phyloP scores from a whole-genome alignment of 2,888 invertebrate species.

The Thelaira solivaga region DNA sequence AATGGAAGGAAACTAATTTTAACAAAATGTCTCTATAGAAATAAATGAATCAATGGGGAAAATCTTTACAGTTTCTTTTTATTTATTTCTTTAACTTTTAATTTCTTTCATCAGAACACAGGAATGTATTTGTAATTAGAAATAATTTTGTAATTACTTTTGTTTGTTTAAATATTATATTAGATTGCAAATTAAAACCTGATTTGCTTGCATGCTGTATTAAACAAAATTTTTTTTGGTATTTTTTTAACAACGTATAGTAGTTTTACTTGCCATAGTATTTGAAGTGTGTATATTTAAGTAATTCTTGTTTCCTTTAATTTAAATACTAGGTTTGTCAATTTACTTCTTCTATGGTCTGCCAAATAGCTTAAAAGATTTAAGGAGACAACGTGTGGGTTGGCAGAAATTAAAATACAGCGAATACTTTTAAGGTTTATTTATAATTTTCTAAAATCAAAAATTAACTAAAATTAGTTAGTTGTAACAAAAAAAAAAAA shows the following conservation, averaged over 20 bases:
- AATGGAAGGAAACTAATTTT: too few relatives aligned
- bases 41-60: too few relatives aligned
- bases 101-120: too few relatives aligned
- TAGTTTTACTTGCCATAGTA: too few relatives aligned
- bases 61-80: too few relatives aligned
- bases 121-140: neutral
- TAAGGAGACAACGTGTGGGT: constrained; percentile 71
- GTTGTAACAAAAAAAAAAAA: neutral
- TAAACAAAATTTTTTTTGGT: neutral
- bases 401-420: constrained; percentile 75
- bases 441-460: neutral
- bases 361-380: constrained; percentile 75
- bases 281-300: too few relatives aligned
- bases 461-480: neutral
- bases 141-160: neutral
- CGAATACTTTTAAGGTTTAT: constrained; percentile 62
- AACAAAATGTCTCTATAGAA: too few relatives aligned
- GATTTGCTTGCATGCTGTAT: constrained; percentile 38
- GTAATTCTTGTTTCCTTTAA: constrained; percentile 26
- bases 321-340: constrained; percentile 79
- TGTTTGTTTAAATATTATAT: neutral
- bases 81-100: too few relatives aligned
- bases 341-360: constrained; percentile 86
- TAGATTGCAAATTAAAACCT: neutral
- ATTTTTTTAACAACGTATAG: constrained; percentile 11